These are phyloP conservation scores for Drosophila lutescens DNA, from an alignment of 2,888 invertebrate species.

Conservation along the genomic window DNA sequence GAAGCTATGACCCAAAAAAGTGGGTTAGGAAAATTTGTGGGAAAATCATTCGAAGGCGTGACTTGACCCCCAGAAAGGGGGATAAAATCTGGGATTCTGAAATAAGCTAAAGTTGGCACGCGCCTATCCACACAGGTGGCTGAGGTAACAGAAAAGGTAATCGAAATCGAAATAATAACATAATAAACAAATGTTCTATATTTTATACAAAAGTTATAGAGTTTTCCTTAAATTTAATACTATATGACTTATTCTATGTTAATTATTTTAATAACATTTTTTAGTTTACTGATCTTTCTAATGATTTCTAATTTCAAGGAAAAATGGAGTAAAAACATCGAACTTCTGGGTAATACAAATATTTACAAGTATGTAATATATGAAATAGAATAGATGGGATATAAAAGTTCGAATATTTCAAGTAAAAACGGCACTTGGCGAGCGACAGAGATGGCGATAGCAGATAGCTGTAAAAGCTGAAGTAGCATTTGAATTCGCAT, in stretches of 20 bases:
- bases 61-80: conserved; percentile 14
- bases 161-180: background rate
- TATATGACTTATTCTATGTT: too few species aligned
- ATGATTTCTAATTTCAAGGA: too few species aligned
- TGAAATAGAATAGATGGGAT: too few species aligned
- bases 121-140: background rate
- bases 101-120: background rate
- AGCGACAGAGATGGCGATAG: background rate
- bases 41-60: conserved; percentile 2
- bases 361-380: too few species aligned
- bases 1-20: conserved; percentile 8
- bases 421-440: background rate
- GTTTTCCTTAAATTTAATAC: too few species aligned
- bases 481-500: background rate
- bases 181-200: too few species aligned
- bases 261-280: too few species aligned
- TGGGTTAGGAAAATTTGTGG: background rate
- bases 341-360: too few species aligned
- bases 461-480: background rate
- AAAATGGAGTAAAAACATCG: too few species aligned
- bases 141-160: background rate
- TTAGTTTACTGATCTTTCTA: too few species aligned
- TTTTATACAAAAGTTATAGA: too few species aligned
- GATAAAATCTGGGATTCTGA: conserved; percentile 3
- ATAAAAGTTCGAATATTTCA: too few species aligned